Conservation (phyloP, 2,113 vertebrate species). For the Eublepharis macularius region DNA sequence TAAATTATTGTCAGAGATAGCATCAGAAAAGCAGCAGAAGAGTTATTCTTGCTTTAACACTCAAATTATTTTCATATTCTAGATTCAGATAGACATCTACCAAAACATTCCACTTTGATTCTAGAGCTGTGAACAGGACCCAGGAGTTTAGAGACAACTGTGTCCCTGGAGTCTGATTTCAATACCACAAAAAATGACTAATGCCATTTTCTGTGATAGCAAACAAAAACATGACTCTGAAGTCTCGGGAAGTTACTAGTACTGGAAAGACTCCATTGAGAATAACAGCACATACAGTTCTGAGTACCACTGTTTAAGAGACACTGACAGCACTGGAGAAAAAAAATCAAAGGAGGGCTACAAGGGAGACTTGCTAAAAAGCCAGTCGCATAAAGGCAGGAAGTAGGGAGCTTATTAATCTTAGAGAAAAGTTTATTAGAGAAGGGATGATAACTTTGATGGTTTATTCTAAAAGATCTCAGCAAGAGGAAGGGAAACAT, state of each 20-base stretch:
- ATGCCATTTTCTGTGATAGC: not conserved
- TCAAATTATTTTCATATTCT: not conserved
- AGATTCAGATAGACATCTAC: accelerated
- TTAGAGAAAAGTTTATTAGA: not conserved
- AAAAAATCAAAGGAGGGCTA: not conserved
- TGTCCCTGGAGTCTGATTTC: not conserved
- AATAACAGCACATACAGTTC: slow-evolving; percentile 15
- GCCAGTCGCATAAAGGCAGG: not conserved
- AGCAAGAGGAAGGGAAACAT: not conserved
- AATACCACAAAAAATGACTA: not conserved
- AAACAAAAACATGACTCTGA: not conserved
- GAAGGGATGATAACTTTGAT: not conserved
- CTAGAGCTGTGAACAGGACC: accelerated
- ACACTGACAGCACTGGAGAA: not conserved
- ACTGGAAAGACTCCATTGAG: slow-evolving; percentile 14
- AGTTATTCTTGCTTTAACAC: not conserved
- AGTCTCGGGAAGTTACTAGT: not conserved
- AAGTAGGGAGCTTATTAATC: not conserved
- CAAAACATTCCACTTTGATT: not conserved
- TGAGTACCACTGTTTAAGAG: not conserved
- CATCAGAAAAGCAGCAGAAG: not conserved
- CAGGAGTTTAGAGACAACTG: not conserved
- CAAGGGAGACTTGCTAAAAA: not conserved
- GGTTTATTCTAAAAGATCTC: not conserved
- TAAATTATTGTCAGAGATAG: not conserved